Base-by-base conservation (phyloP, 2,888 invertebrate genomes). In the Hartigia nigra region DNA sequence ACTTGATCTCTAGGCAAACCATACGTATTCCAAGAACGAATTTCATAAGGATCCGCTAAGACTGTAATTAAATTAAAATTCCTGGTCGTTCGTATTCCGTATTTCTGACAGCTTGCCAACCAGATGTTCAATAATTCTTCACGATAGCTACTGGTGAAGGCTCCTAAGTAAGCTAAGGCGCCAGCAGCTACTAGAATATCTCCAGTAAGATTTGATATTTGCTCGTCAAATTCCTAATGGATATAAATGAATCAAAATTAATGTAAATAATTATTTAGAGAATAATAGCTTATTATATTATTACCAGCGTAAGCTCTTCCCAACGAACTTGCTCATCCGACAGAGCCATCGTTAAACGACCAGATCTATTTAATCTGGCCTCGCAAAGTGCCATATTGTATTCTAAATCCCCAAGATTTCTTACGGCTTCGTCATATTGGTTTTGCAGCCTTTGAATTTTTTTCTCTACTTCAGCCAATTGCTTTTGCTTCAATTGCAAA, bases 121-220 rank as follows among this genome's bases (percentile, higher is more conserved):
- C 98, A 98, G 77, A 92, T 90, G 0, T 89, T 80, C 14, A 95
- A 93, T 37, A 98, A 93, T 80, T 95, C 94, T 77, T 94, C 94
- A 4, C 97, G 93, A 89, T 95, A 97, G 78, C 91, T 92, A 74
- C 94, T 93, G 0, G 98, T 97, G 89, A 98, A 98, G 2, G 98
- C 97, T 0, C 98, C 98, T 74, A 98, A 93, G 92, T 98, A 98
- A 1, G 98, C 97, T 70, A 98, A 95, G 84, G 96, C 96, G 3
- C 96, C 97, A 0, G 98, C 95, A 0, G 97, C 96, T 31, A 98
- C 94, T 69, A 98, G 93, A 11, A 97, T 96, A 91, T 98, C 98
- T 0, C 98, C 98, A 0, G 96, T 94, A 4, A 97, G 93, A 90
- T 96, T 96, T 82, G 93, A 92, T 75, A 97, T 92, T 86, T 95